Evolutionary conservation across 1,140 invertebrate genomes (phyloP).

Genomic region (Plutomurus gul): DNA sequence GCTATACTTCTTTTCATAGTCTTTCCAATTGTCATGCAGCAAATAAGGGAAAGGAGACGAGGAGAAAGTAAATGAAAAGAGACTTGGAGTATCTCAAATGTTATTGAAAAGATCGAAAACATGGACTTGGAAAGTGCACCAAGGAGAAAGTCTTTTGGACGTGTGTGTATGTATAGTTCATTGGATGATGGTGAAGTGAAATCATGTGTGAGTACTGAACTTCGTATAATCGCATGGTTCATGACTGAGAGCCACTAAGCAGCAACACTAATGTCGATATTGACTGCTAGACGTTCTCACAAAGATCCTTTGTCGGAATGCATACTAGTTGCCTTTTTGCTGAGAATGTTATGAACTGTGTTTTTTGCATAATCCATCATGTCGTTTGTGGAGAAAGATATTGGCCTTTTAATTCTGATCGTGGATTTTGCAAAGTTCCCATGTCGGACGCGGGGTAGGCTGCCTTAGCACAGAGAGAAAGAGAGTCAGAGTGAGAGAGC

Average conservation of each 20-base stretch:
- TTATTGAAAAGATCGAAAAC: not conserved
- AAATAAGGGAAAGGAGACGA: not conserved
- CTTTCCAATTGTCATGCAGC: not conserved
- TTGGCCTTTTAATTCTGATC: slow-evolving; percentile 4
- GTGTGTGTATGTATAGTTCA: too few species aligned
- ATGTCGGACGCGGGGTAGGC: not conserved
- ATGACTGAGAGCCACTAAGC: too few species aligned
- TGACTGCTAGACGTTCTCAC: too few species aligned
- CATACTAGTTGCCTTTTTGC: not conserved
- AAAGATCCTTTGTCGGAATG: too few species aligned
- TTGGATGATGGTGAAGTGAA: too few species aligned
- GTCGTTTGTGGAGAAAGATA: not conserved
- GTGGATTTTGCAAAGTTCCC: not conserved
- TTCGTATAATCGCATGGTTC: not conserved
- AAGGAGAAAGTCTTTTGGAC: not conserved
- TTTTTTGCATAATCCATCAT: slow-evolving; percentile 20
- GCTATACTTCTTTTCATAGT: too few species aligned
- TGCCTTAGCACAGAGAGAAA: not conserved
- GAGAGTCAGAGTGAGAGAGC: not conserved
- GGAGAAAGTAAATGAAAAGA: not conserved
- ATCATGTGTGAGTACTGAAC: too few species aligned
- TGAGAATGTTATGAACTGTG: not conserved
- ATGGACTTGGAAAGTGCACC: too few species aligned
- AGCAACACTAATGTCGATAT: too few species aligned
- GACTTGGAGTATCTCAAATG: not conserved